phyloP scores from a whole-genome alignment of 2,113 vertebrate species.

The Daboia siamensis region DNA sequence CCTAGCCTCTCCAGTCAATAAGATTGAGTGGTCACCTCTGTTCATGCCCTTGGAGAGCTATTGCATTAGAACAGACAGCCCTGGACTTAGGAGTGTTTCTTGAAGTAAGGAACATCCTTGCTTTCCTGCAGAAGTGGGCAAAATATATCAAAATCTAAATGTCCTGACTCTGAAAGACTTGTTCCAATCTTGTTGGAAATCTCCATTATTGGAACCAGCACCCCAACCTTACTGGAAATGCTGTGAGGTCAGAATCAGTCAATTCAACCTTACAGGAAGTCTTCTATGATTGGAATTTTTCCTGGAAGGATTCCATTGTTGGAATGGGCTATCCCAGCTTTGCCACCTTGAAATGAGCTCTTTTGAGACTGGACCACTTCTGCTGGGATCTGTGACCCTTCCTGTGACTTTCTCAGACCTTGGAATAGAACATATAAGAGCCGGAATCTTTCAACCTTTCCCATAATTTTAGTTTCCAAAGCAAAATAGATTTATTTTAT shows the following conservation, averaged over 20 bases:
- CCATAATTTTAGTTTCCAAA: not conserved
- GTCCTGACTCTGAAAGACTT: not conserved
- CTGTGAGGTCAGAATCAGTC: not conserved
- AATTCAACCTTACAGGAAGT: not conserved
- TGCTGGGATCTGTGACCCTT: not conserved
- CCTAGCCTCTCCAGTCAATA: not conserved
- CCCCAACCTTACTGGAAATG: not conserved
- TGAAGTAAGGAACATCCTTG: not conserved
- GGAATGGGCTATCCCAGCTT: not conserved
- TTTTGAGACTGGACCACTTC: not conserved
- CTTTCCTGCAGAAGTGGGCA: not conserved
- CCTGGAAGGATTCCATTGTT: not conserved
- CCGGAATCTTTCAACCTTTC: not conserved
- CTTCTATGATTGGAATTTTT: not conserved
- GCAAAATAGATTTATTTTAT: not conserved
- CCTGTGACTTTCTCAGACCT: not conserved
- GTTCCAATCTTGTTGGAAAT: not conserved
- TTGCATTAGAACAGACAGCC: not conserved
- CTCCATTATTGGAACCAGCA: not conserved
- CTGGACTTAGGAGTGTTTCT: not conserved
- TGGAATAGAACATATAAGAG: not conserved
- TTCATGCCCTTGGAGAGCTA: not conserved
- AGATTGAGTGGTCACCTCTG: not conserved
- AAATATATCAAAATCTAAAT: not conserved
- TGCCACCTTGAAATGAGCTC: not conserved